Base-by-base conservation (phyloP, 2,797 vertebrate genomes). In the Furcifer pardalis region DNA sequence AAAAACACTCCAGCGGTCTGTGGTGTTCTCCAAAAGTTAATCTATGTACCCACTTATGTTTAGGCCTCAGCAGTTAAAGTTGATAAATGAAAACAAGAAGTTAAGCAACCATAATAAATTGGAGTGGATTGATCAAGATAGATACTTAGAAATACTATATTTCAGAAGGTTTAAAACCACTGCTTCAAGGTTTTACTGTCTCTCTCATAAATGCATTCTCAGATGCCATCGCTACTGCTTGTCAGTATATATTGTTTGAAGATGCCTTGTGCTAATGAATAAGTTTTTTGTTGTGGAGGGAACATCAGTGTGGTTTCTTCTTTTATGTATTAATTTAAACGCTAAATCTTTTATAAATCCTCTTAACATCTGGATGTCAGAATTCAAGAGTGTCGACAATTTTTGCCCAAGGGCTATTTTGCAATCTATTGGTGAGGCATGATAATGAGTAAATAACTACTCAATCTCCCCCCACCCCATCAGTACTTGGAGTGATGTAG, bases 101-200 rank as follows among this genome's bases (percentile, higher is more conserved):
- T 49, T 88, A 12, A 72, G 86, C 66, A 85, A 40, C 76, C 88
- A 49, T 69, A 77, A 44, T 84, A 78, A 46, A 60, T 59, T 89
- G 49, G 62, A 83, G 49, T 21, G 35, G 74, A 32, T 79, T 62
- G 73, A 19, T 77, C 66, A 89, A 68, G 25, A 37, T 1, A 32
- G 65, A 40, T n/a, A 42, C 72, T 78, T 63, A 15, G 42, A n/a
- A 77, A 30, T 77, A 32, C 13, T 52, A 15, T 76, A 52, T 0
- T 0, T 0, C 27, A 82, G 90, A 74, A 69, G 0, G 44, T 84
- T 83, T 75, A 89, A 78, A 78, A 6, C 79, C 89, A 84, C 89
- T 76, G 1, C 30, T 69, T 59, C 44, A 23, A 25, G 1, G 63
- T 30, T 59, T 25, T 82, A 81, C 44, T 68, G 59, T 30, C 37